Evolutionary conservation across 2,797 vertebrate genomes (phyloP).

Genomic region (Phataginus tetradactyla): DNA sequence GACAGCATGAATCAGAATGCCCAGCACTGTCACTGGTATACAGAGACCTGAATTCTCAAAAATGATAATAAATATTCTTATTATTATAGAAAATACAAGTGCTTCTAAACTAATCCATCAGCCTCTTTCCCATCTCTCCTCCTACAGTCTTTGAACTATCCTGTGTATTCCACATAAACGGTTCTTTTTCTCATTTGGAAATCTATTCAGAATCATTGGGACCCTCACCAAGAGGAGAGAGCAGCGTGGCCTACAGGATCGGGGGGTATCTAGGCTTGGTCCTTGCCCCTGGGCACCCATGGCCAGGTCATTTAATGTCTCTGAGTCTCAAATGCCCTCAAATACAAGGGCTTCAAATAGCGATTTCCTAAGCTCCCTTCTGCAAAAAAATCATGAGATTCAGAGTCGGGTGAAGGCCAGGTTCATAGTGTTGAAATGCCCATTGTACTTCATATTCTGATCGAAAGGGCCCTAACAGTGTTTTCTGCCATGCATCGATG

Average conservation of each 20-base stretch:
- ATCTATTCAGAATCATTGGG: neutral
- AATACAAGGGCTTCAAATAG: neutral
- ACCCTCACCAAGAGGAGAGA: neutral
- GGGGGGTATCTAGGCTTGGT: neutral
- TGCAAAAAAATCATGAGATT: neutral
- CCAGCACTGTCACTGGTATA: neutral
- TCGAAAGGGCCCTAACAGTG: neutral
- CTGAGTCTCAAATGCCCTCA: neutral
- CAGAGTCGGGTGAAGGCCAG: neutral
- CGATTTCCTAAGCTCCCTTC: neutral
- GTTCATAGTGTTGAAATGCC: neutral
- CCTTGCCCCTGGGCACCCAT: neutral
- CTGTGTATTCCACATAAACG: neutral
- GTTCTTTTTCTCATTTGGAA: neutral
- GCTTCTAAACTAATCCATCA: neutral
- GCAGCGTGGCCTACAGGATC: fast-evolving
- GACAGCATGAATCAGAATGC: neutral
- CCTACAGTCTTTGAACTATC: neutral
- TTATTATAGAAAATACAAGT: neutral
- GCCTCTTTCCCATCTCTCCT: neutral
- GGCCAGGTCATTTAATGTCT: neutral
- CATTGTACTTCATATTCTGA: neutral
- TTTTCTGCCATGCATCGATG: neutral
- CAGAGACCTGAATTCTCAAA: neutral
- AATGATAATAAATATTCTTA: neutral